Conservation (phyloP, 2,888 invertebrate species). For the Dryadula phaetusa region DNA sequence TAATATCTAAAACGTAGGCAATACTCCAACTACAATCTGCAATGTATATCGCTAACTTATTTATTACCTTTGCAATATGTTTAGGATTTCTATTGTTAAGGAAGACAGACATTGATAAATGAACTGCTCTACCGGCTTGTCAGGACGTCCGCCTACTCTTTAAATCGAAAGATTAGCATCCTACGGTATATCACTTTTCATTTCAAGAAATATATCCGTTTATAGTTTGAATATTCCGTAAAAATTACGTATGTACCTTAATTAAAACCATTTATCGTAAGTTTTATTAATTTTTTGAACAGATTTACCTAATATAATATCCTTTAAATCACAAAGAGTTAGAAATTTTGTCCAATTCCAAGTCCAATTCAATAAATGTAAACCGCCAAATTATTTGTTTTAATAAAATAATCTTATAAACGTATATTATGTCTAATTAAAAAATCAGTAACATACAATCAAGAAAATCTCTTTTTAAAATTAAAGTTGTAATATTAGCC, state of each 20-base stretch:
- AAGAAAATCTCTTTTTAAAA: too few species aligned
- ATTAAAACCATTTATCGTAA: too few species aligned
- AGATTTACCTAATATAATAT: too few species aligned
- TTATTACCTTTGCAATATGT: constrained; percentile 11
- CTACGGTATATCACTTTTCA: background rate
- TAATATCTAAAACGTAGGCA: background rate
- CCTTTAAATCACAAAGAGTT: too few species aligned
- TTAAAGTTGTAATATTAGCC: background rate
- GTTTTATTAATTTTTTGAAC: too few species aligned
- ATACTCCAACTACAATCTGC: background rate
- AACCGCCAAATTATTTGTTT: too few species aligned
- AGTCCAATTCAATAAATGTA: too few species aligned
- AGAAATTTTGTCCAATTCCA: too few species aligned
- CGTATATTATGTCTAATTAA: too few species aligned
- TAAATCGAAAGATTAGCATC: constrained; percentile 10
- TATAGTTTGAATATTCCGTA: background rate
- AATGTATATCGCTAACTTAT: constrained; percentile 17
- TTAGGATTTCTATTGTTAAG: constrained; percentile 23
- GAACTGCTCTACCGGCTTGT: constrained; percentile 12
- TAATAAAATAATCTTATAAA: too few species aligned
- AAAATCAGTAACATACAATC: too few species aligned
- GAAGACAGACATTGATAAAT: constrained; percentile 26
- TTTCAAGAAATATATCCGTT: background rate
- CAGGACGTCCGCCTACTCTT: constrained; percentile 23
- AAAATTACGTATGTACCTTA: too few species aligned